A percentile compares a stretch with the other conserved stretches of the same genome.
phyloP scores from a whole-genome alignment of 2,113 vertebrate genomes.

The Pitta sordida region DNA sequence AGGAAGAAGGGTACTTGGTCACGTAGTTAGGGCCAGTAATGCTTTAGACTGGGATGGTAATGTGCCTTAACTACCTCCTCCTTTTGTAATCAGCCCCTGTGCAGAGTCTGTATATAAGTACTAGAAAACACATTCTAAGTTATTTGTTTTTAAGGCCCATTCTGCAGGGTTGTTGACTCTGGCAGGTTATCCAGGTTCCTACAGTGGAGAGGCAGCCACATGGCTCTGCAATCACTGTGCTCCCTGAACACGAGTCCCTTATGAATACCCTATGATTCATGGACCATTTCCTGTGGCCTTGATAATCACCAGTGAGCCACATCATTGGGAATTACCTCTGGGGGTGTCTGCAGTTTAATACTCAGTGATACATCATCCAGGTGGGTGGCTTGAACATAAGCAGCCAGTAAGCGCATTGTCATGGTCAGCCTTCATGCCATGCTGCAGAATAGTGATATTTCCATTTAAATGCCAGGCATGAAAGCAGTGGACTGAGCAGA shows the following conservation, averaged over 20 bases:
- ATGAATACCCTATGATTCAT: background rate
- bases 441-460: background rate
- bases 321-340: background rate
- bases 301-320: background rate
- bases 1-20: background rate
- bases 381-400: background rate
- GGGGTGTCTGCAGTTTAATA: background rate
- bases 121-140: background rate
- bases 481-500: background rate
- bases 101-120: background rate
- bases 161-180: background rate
- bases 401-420: background rate
- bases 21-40: background rate
- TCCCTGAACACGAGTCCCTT: fast-evolving
- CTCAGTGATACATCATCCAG: background rate
- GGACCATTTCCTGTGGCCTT: background rate
- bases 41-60: background rate
- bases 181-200: background rate
- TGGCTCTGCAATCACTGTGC: background rate
- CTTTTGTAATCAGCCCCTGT: background rate
- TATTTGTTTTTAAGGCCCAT: background rate
- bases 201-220: background rate
- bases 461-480: background rate
- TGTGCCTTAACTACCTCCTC: background rate
- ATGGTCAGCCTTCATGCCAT: background rate